Base-by-base conservation (phyloP, 2,888 invertebrate genomes). In the Herminia tarsipennalis region DNA sequence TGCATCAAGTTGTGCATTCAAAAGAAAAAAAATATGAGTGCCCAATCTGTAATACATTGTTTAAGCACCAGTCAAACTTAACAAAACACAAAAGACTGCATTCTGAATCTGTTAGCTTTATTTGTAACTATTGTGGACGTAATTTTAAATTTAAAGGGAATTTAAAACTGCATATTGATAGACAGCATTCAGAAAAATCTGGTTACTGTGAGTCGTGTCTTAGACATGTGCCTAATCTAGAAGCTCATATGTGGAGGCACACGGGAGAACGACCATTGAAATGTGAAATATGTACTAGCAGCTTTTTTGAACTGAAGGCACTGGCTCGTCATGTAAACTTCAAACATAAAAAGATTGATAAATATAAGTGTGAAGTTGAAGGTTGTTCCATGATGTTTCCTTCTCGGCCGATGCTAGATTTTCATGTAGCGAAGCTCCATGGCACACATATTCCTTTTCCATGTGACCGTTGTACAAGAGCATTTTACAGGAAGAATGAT, bases 231-330 rank as follows among this genome's bases (percentile, higher is more conserved):
- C 82, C 93, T 0, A 91, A 93, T 58, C 73, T 93, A 18, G 92
- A 92, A 60, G 84, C 84, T 0, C 93, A 93, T 54, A 92, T 88
- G 86, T 87, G 91, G 71, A 86, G 85, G 30, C 93, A 93, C 50
- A 92, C 92, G 0, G 93, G 93, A 0, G 86, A 92, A 34, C 80
- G 83, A 3, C 86, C 87, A 0, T 56, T 86, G 6, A 85, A 87
- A 49, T 91, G 91, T 67, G 77, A 87, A 13, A 66, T 80, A 4
- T 91, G 91, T 49, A 60, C 79, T 0, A 83, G 83, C 41, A 81
- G 79, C 44, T 88, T 86, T 45, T 81, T 63, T 52, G 78, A 81
- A n/a, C 29, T 66, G 9, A 86, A 78, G 39, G 77, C 80, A 27
- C 61, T 87, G 13, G 85, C 88, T n/a, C 77, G 71, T 3, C 90